Conservation (phyloP, 2,888 invertebrate genomes). For the Hypomecis atomaria region DNA sequence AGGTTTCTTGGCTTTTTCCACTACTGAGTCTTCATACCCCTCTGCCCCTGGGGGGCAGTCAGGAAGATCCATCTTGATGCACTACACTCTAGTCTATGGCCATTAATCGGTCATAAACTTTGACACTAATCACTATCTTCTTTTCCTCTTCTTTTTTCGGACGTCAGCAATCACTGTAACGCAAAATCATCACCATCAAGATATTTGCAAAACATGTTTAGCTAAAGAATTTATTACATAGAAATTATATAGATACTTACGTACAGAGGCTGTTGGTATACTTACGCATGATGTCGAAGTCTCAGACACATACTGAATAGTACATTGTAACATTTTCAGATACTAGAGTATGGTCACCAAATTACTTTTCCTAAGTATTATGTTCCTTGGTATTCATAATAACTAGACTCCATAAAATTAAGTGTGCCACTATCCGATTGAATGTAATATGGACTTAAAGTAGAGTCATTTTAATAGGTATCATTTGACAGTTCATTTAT, state of each 20-base stretch:
- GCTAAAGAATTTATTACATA: conserved; percentile 51
- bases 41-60: conserved; percentile 81
- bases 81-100: conserved; percentile 81
- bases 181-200: conserved; percentile 56
- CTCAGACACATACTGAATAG: conserved; percentile 45
- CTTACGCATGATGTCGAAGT: conserved; percentile 47
- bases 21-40: conserved; percentile 77
- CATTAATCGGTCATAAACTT: conserved; percentile 68
- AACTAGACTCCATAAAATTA: no score
- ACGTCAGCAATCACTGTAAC: conserved; percentile 57
- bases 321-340: conserved; percentile 22
- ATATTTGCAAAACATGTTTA: conserved; percentile 29
- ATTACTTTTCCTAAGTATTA: neutral
- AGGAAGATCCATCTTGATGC: conserved; percentile 77
- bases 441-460: no score
- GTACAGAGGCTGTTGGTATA: conserved; percentile 55
- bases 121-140: conserved; percentile 60
- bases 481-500: no score
- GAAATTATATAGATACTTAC: conserved; percentile 62
- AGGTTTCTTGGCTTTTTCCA: conserved; percentile 69
- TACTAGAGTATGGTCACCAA: neutral
- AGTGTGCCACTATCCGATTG: no score
- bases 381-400: no score
- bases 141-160: conserved; percentile 60
- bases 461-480: no score